Conservation (phyloP, 2,113 vertebrate genomes). For the Serilophus lunatus region DNA sequence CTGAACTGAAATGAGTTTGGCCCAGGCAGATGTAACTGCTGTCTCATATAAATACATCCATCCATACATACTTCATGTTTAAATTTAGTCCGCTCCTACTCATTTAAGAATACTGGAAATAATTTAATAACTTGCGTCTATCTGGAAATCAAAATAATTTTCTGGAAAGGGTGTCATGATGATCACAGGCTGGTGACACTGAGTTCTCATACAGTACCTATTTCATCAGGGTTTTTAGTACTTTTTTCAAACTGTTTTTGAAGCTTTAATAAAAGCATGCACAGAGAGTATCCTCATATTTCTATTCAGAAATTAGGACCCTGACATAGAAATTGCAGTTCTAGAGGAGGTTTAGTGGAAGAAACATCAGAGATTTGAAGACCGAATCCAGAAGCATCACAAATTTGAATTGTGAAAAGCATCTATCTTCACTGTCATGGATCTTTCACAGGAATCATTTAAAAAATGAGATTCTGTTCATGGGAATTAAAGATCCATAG, state of each 20-base stretch:
- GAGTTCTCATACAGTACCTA: background rate
- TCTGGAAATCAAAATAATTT: background rate
- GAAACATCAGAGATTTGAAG: background rate
- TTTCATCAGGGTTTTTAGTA: background rate
- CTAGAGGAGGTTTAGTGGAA: background rate
- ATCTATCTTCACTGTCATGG: background rate
- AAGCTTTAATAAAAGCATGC: background rate
- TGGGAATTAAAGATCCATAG: conserved; percentile 6
- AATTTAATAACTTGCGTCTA: background rate
- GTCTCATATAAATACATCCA: background rate
- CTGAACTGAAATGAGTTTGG: background rate
- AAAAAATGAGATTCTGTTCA: conserved; percentile 28
- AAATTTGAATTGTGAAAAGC: conserved; percentile 11
- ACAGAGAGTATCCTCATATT: background rate
- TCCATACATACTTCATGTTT: background rate
- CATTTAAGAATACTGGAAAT: background rate
- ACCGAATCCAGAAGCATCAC: background rate
- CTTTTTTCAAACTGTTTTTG: background rate
- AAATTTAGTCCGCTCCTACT: background rate
- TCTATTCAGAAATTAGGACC: background rate
- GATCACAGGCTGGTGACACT: background rate
- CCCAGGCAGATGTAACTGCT: background rate
- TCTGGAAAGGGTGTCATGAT: background rate
- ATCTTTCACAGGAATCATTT: conserved; percentile 19
- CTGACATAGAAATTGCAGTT: background rate